Evolutionary conservation across 2,888 invertebrate genomes (phyloP).

Genomic region (Sceliomorpha sp.): DNA sequence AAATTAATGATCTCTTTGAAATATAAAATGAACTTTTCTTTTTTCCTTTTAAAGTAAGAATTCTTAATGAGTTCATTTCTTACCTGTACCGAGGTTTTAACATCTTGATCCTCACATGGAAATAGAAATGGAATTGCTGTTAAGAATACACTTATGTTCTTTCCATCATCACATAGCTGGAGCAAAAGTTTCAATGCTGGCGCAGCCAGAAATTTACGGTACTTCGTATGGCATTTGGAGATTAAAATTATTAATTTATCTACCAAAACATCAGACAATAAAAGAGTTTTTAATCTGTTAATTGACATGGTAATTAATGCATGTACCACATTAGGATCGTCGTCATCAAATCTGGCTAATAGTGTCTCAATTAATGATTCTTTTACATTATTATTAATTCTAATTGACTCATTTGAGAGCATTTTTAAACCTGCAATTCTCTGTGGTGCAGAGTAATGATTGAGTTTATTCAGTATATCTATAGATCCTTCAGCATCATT

Average conservation of each 20-base stretch:
- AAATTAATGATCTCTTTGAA: neutral
- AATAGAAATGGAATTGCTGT: conserved; percentile 85
- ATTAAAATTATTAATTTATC: conserved; percentile 70
- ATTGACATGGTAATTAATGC: conserved; percentile 77
- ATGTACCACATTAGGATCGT: conserved; percentile 84
- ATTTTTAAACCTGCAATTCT: conserved; percentile 86
- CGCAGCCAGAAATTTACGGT: conserved; percentile 63
- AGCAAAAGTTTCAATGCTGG: conserved; percentile 72
- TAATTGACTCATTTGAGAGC: conserved; percentile 80
- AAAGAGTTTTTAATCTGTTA: conserved; percentile 61
- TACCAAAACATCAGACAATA: conserved; percentile 66
- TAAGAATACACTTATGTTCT: conserved; percentile 83
- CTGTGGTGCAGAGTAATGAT: conserved; percentile 86
- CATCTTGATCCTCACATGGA: conserved; percentile 80
- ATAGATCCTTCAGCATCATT: conserved; percentile 66
- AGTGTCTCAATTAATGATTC: conserved; percentile 85
- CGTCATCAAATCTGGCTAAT: conserved; percentile 85
- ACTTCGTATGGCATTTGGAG: conserved; percentile 66
- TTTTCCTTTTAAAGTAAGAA: too few species aligned
- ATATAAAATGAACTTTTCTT: neutral
- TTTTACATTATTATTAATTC: conserved; percentile 70
- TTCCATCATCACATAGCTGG: conserved; percentile 68
- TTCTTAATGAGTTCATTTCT: too few species aligned
- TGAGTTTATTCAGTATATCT: conserved; percentile 80
- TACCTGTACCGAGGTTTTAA: conserved; percentile 79